Conservation (phyloP, 2,888 invertebrate species). For the Byasa hedistus region DNA sequence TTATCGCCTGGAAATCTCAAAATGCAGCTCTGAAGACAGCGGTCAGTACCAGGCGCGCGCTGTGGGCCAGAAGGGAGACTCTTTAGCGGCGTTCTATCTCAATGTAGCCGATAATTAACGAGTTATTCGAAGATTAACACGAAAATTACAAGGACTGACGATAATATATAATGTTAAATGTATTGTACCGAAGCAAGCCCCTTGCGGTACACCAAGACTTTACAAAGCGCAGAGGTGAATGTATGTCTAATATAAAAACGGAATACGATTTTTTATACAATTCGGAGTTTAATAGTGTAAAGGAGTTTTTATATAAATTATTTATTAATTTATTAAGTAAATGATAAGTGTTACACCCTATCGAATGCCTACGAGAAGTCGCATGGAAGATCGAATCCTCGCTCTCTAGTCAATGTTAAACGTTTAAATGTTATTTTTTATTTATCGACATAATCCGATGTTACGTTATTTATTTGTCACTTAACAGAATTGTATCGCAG, state of each 20-base stretch:
- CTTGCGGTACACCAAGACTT: constrained; percentile 49
- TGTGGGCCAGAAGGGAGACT: constrained; percentile 91
- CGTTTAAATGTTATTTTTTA: constrained; percentile 60
- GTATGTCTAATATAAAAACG: constrained; percentile 50
- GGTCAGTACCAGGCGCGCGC: constrained; percentile 94
- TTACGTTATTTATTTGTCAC: constrained; percentile 59
- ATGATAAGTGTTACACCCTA: constrained; percentile 75
- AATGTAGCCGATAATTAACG: constrained; percentile 83
- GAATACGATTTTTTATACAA: constrained; percentile 71
- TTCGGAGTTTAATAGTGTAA: constrained; percentile 69
- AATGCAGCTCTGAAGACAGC: constrained; percentile 87
- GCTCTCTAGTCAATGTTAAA: constrained; percentile 74
- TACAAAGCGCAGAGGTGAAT: constrained; percentile 41
- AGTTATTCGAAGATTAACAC: constrained; percentile 29
- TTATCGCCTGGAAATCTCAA: constrained; percentile 88
- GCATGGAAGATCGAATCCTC: constrained; percentile 54
- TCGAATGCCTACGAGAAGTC: constrained; percentile 72
- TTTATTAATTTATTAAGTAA: constrained; percentile 69
- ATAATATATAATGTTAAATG: constrained; percentile 41
- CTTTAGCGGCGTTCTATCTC: constrained; percentile 90
- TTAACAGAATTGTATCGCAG: constrained; percentile 66
- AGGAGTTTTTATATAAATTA: constrained; percentile 66
- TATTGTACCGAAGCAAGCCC: constrained; percentile 48
- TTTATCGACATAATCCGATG: constrained; percentile 52
- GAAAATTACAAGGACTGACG: constrained; percentile 49